These are phyloP conservation scores for Carterocephalus palaemon DNA, from an alignment of 2,888 invertebrate genomes.

Conservation along the genomic window DNA sequence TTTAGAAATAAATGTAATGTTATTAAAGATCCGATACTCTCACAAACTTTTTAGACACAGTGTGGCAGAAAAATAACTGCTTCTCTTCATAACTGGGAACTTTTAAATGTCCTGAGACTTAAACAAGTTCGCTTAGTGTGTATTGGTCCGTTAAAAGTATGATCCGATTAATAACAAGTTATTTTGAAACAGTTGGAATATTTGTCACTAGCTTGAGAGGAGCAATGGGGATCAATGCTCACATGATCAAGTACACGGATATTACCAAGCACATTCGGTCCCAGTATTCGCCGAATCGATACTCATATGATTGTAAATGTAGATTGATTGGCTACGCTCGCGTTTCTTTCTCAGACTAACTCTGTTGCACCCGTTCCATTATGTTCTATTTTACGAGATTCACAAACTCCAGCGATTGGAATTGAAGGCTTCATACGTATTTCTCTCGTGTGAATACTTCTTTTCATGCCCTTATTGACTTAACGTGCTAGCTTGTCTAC, in stretches of 20 bases:
- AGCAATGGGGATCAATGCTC: not conserved
- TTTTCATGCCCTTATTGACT: slow-evolving; percentile 13
- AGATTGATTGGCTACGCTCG: slow-evolving; percentile 72
- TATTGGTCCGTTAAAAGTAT: no score
- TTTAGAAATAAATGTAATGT: no score
- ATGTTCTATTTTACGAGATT: slow-evolving; percentile 58
- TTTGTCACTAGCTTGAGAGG: no score
- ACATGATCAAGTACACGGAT: not conserved
- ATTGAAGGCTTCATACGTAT: slow-evolving; percentile 23
- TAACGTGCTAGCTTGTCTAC: slow-evolving; percentile 8
- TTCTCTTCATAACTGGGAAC: no score
- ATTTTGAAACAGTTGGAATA: no score
- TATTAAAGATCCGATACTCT: no score
- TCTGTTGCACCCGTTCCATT: slow-evolving; percentile 50
- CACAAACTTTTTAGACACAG: no score
- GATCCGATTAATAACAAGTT: no score
- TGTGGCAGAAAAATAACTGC: no score
- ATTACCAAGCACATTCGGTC: slow-evolving; percentile 38
- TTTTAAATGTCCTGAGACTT: no score
- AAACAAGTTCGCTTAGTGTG: no score
- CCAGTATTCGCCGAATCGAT: slow-evolving; percentile 48
- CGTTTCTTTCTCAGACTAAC: slow-evolving; percentile 58
- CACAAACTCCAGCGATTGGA: slow-evolving; percentile 41
- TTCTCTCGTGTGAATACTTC: slow-evolving; percentile 13
- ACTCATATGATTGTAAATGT: slow-evolving; percentile 76